These are phyloP conservation scores for Drosophila stalkeri DNA, from an alignment of 2,888 invertebrate species.

Conservation along the genomic window DNA sequence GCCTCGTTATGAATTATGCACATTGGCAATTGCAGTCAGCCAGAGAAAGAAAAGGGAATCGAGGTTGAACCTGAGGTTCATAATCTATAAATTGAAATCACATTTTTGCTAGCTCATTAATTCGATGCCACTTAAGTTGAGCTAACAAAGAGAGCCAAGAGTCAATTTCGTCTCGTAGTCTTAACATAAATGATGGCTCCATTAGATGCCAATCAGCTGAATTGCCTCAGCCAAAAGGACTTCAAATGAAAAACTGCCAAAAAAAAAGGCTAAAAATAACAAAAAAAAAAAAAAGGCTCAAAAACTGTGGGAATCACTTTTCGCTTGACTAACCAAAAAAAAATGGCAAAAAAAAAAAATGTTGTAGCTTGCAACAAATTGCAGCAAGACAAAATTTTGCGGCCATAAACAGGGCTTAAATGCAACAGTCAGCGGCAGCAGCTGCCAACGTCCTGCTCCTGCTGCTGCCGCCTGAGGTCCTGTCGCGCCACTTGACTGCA, in stretches of 20 bases:
- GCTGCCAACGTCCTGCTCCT: slow-evolving; percentile 4
- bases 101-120: slow-evolving; percentile 75
- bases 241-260: slow-evolving; percentile 19
- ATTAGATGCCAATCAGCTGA: slow-evolving; percentile 66
- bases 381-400: slow-evolving; percentile 24
- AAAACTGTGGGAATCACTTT: slow-evolving; percentile 45
- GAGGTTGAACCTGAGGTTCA: slow-evolving; percentile 41
- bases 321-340: slow-evolving; percentile 28
- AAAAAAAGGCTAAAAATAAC: neutral
- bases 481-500: slow-evolving; percentile 67
- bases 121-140: slow-evolving; percentile 36
- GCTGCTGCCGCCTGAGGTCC: slow-evolving; percentile 22
- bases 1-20: slow-evolving; percentile 68
- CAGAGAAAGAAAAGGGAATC: neutral
- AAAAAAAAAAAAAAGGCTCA: slow-evolving; percentile 1
- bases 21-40: slow-evolving; percentile 52
- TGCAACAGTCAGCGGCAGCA: slow-evolving; percentile 48
- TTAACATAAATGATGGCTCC: slow-evolving; percentile 56
- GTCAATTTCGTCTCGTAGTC: slow-evolving; percentile 30
- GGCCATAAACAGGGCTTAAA: slow-evolving; percentile 66
- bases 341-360: slow-evolving; percentile 4
- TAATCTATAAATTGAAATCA: slow-evolving; percentile 75
- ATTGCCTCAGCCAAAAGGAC: slow-evolving; percentile 29
- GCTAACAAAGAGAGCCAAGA: slow-evolving; percentile 7
- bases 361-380: slow-evolving; percentile 52